phyloP scores from a whole-genome alignment of 2,888 invertebrate species.

The Biston betularia region DNA sequence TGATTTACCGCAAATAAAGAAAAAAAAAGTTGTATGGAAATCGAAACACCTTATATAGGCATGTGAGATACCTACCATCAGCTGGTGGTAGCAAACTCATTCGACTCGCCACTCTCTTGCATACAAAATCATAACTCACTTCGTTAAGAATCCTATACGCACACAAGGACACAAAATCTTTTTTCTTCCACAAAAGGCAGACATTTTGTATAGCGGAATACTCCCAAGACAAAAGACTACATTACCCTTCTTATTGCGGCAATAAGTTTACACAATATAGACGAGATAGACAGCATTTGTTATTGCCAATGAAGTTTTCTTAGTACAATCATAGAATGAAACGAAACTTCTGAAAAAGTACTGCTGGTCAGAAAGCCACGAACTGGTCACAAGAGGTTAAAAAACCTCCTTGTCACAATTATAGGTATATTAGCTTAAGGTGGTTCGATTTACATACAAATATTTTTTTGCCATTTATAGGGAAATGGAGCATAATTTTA shows the following conservation, averaged over 20 bases:
- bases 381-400: background rate
- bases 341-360: background rate
- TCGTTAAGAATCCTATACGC: background rate
- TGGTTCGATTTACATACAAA: too few species aligned
- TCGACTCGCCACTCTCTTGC: too few species aligned
- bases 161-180: background rate
- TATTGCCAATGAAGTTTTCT: constrained; percentile 32
- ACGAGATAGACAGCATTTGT: constrained; percentile 34
- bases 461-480: too few species aligned
- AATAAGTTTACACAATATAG: constrained; percentile 35
- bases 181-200: constrained; percentile 8
- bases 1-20: too few species aligned
- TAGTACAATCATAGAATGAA: constrained; percentile 11
- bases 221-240: constrained; percentile 36
- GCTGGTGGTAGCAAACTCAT: too few species aligned
- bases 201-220: constrained; percentile 7
- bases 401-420: background rate
- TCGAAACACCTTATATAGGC: too few species aligned
- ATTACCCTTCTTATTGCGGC: constrained; percentile 40
- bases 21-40: too few species aligned
- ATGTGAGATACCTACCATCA: too few species aligned
- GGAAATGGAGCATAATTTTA: too few species aligned
- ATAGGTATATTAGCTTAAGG: too few species aligned
- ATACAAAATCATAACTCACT: too few species aligned
- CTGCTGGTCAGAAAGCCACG: background rate